Evolutionary conservation across 1,140 invertebrate species (phyloP), one percentile per base, ranked within the genome.

Genomic region (Bemisia tabaci): DNA sequence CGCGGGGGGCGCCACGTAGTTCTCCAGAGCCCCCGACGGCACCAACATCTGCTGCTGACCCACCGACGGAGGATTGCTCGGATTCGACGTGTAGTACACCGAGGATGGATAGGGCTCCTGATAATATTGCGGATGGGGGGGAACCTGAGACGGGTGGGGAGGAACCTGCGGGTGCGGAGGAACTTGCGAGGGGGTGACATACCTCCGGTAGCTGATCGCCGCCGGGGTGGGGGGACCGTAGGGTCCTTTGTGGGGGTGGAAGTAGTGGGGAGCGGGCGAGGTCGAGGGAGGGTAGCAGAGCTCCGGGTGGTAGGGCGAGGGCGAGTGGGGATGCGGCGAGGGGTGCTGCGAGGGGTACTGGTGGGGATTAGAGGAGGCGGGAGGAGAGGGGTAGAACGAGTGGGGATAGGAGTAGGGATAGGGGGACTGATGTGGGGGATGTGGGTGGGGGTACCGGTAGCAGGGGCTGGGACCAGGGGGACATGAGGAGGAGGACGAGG

Each of bases 211-310:
- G 63, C 67, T 27, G 48, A 69, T 23, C 67, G 70, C 65, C 65
- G 64, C 67, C 66, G 73, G 66, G 62, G 69, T 72, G 62, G 68
- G 72, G n/a, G 67, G 66, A 48, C 5, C 33, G 33, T 48, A 48
- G 33, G 33, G 33, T 17, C 5, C n/a, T 25, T 61, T 74, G 73
- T 23, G 76, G 74, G 24, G 72, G 69, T 63, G 77, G 72, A 72
- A 70, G 39, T 80, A 80, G 67, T 75, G 77, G 73, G 60, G 66
- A 48, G 70, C 70, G 58, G 75, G 75, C 66, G 75, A 75, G 64
- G 79, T 75, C 23, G 77, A 72, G 27, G 77, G 74, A 68, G 82
- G 81, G 73, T 85, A 84, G 77, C 82, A 83, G 72, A 83, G 77
- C 67, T 81, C 79, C 68, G 78, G 77, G 70, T 83, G 83, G 72